Conservation (phyloP, 1,140 invertebrate genomes). For the Drosophila subpulchrella region DNA sequence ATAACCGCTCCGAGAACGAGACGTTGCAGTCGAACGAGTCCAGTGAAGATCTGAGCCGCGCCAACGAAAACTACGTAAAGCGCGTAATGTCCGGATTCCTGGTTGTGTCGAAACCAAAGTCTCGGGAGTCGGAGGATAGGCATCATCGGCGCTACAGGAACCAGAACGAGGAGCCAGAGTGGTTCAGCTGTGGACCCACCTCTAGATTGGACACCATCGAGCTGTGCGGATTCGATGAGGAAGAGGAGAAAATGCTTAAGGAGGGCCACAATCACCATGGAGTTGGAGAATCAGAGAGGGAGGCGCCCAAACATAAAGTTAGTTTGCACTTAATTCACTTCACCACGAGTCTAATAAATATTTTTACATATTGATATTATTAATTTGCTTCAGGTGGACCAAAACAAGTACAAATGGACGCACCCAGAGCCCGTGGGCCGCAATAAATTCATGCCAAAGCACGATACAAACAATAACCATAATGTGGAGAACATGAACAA, state of each 20-base stretch:
- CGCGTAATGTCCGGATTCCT: constrained; percentile 78
- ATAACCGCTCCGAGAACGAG: constrained; percentile 60
- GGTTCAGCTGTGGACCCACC: constrained; percentile 82
- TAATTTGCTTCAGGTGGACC: constrained; percentile 35
- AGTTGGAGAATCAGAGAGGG: constrained; percentile 19
- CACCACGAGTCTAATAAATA: background rate
- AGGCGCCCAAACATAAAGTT: constrained; percentile 58
- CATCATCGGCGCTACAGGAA: constrained; percentile 72
- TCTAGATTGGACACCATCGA: constrained; percentile 80
- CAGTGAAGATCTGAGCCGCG: constrained; percentile 57
- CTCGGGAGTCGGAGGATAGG: constrained; percentile 65
- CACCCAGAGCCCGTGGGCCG: constrained; percentile 42
- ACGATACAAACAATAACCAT: constrained; percentile 63
- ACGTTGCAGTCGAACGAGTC: constrained; percentile 65
- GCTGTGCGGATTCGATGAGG: constrained; percentile 79
- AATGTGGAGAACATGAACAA: constrained; percentile 65
- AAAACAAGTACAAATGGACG: constrained; percentile 65
- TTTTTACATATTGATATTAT: background rate
- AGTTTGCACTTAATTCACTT: background rate
- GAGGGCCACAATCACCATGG: constrained; percentile 25
- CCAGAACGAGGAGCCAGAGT: constrained; percentile 76
- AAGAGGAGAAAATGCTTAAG: constrained; percentile 60
- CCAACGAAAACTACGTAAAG: constrained; percentile 80
- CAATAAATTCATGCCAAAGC: constrained; percentile 51
- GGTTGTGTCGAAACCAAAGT: constrained; percentile 76